A percentile compares a stretch with the other conserved stretches of the same genome.
phyloP scores from a whole-genome alignment of 2,113 vertebrate species.

The Macrotus californicus region DNA sequence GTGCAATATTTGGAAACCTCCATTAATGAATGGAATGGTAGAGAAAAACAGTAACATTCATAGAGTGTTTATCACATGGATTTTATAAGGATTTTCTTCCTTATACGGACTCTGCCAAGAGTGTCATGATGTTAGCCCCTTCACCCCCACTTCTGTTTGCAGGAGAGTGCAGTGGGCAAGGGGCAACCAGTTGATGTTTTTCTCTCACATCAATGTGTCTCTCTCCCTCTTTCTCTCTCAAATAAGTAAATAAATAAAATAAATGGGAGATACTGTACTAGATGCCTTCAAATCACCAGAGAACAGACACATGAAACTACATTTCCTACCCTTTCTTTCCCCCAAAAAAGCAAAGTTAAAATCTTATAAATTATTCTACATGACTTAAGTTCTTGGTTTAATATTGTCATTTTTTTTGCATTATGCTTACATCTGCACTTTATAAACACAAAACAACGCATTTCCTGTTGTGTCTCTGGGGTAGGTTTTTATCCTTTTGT shows the following conservation, averaged over 20 bases:
- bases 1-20: not conserved
- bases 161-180: too few relatives aligned
- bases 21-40: not conserved
- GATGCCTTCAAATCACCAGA: not conserved
- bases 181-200: too few relatives aligned
- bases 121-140: not conserved
- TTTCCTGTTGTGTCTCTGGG: not conserved
- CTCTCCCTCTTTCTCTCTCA: too few relatives aligned
- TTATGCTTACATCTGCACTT: not conserved
- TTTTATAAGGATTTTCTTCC: not conserved
- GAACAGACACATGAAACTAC: not conserved
- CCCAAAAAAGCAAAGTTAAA: not conserved
- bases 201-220: too few relatives aligned
- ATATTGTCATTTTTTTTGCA: not conserved
- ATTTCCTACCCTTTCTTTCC: not conserved
- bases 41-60: not conserved
- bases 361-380: not conserved
- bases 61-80: not conserved
- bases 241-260: not conserved
- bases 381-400: conserved; percentile 17
- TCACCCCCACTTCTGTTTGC: not conserved
- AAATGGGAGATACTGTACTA: not conserved
- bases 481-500: not conserved
- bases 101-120: not conserved
- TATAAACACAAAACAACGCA: conserved; percentile 1